Conservation (phyloP, 2,113 vertebrate species). For the Halcyon senegalensis region DNA sequence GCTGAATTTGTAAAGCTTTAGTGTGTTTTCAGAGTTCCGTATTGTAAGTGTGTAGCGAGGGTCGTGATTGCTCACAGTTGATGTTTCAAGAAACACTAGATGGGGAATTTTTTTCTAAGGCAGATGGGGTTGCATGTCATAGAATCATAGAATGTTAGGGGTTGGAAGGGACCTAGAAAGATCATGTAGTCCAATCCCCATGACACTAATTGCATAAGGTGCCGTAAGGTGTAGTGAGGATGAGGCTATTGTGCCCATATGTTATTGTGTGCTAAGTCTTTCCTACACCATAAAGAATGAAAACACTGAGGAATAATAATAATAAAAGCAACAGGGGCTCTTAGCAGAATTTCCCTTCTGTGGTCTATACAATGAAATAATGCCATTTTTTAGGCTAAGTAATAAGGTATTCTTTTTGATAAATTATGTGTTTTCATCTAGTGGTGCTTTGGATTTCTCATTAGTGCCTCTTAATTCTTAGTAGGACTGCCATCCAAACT, state of each 20-base stretch:
- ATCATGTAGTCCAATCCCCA: too few species aligned
- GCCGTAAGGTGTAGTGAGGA: neutral
- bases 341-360: neutral
- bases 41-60: fast-evolving
- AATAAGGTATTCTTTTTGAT: neutral
- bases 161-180: too few species aligned
- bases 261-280: fast-evolving
- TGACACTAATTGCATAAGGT: neutral
- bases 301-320: neutral
- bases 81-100: neutral
- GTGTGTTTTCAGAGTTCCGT: neutral
- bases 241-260: neutral
- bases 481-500: neutral
- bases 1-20: neutral
- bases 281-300: neutral
- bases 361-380: neutral
- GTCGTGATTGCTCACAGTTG: neutral
- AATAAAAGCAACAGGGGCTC: neutral
- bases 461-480: neutral
- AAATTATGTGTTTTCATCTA: neutral
- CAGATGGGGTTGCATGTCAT: neutral
- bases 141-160: too few species aligned
- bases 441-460: neutral
- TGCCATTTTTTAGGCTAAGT: neutral
- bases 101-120: neutral